phyloP scores from a whole-genome alignment of 2,113 vertebrate genomes.

The Phalacrocorax brasilianus region DNA sequence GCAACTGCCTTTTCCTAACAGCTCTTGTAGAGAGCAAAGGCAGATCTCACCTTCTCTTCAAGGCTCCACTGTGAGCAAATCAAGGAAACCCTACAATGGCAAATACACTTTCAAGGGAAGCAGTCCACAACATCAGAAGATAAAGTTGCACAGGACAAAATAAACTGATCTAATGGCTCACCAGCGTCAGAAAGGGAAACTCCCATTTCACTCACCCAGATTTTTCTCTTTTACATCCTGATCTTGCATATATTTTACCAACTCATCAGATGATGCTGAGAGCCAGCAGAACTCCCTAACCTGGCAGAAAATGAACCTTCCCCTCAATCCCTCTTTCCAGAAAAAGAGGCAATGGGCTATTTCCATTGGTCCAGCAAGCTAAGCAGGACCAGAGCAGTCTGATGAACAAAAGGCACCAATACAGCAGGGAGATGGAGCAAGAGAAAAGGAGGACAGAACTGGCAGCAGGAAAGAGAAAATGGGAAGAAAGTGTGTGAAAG shows the following conservation, averaged over 20 bases:
- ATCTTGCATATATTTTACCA: background rate
- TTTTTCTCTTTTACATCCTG: background rate
- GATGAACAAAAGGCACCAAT: background rate
- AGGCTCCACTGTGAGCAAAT: rapidly evolving
- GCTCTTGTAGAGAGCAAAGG: background rate
- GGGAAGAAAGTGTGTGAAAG: background rate
- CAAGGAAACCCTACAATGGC: background rate
- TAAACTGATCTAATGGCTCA: background rate
- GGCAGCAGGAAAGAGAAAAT: background rate
- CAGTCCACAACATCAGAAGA: background rate
- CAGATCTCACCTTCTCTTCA: background rate
- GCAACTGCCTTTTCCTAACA: background rate
- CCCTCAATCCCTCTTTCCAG: background rate
- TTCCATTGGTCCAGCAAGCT: background rate
- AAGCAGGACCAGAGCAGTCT: background rate
- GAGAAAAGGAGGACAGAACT: background rate
- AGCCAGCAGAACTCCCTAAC: background rate
- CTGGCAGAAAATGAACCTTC: background rate
- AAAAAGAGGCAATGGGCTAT: background rate
- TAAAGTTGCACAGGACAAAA: background rate
- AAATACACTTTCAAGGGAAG: background rate
- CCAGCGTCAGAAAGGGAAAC: background rate
- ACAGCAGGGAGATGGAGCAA: background rate
- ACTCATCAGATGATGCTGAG: rapidly evolving
- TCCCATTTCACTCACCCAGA: background rate